A percentile compares a stretch with the other conserved stretches of the same genome.
Evolutionary conservation across 1,140 invertebrate species (phyloP).

Genomic region (Radopholus similis): DNA sequence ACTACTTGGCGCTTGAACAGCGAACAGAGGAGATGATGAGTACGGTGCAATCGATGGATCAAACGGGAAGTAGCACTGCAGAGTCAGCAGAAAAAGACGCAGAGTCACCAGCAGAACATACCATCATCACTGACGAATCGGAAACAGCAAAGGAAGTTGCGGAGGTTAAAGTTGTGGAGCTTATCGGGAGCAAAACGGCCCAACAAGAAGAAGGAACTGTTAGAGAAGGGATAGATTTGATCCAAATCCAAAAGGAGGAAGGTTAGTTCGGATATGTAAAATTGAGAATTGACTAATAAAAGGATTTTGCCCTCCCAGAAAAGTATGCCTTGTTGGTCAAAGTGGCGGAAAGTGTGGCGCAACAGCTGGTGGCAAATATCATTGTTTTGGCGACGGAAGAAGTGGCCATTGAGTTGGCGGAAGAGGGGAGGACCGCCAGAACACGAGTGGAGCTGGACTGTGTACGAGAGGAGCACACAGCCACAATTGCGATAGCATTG

Average conservation of each 20-base stretch:
- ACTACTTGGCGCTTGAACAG: constrained; percentile 27
- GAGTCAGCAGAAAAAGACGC: background rate
- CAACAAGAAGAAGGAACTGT: no score
- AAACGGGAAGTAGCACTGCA: background rate
- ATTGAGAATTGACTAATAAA: background rate
- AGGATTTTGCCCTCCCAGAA: constrained; percentile 32
- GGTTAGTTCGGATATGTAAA: background rate
- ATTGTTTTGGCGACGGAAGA: constrained; percentile 50
- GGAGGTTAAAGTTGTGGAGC: background rate
- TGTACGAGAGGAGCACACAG: no score
- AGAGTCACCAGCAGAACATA: background rate
- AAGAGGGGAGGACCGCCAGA: background rate
- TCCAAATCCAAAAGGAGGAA: constrained; percentile 13
- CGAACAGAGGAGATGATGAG: background rate
- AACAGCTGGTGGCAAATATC: constrained; percentile 51
- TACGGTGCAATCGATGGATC: background rate
- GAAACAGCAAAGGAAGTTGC: background rate
- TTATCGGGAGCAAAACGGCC: background rate
- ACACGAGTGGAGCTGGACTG: no score
- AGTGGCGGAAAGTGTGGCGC: constrained; percentile 51
- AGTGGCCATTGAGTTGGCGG: constrained; percentile 2
- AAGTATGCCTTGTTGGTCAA: constrained; percentile 53
- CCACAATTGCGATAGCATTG: no score
- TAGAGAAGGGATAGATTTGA: background rate
- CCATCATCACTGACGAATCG: no score